Base-by-base conservation (phyloP, 2,888 invertebrate species). In the Spialia ferax region DNA sequence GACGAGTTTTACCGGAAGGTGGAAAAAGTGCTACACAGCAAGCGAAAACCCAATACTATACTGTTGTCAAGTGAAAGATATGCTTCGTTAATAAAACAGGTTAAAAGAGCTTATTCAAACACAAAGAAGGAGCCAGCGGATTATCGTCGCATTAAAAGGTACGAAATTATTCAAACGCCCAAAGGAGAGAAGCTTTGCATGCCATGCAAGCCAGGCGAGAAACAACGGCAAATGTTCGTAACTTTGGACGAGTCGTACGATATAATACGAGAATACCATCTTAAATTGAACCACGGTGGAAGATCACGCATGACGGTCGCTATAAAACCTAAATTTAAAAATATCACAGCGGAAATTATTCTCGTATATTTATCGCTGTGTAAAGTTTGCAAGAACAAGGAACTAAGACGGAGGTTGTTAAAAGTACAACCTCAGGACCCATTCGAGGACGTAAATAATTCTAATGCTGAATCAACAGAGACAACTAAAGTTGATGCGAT, bases 171-270 rank as follows among this genome's bases (percentile, higher is more conserved):
- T 18, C 69, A 77, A 38, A 81, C 83, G 0, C 69, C 82, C 1
- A 70, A 56, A 13, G 55, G 55, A 35, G 55, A 56, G 55, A 56
- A 29, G 8, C 55, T 56, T 15, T 56, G 55, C 15, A 18, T 29
- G 29, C 29, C 18, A 10, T 7, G 20, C 10, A 56, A 32, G 11
- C 18, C 29, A 5, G 55, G 55, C 11, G 55, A 29, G 1, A 56
- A 20, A 56, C 32, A 29, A 5, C 55, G 32, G 55, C 55, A 78
- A 70, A 72, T 79, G 69, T 80, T 79, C 61, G 83, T 87, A 2
- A 72, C 79, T 11, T 73, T 82, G 42, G 82, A 86, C 15, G 87
- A 88, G 73, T 82, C 82, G 68, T 88, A 83, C 60, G 86, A 86
- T n/a, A 82, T 87, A 38, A 79, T 88, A 73, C 75, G 76, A 0